Percentiles rank a stretch among this genome's conserved stretches.
These are phyloP conservation scores for Margarornis squamiger DNA, from an alignment of 2,797 vertebrate genomes.

Conservation along the genomic window DNA sequence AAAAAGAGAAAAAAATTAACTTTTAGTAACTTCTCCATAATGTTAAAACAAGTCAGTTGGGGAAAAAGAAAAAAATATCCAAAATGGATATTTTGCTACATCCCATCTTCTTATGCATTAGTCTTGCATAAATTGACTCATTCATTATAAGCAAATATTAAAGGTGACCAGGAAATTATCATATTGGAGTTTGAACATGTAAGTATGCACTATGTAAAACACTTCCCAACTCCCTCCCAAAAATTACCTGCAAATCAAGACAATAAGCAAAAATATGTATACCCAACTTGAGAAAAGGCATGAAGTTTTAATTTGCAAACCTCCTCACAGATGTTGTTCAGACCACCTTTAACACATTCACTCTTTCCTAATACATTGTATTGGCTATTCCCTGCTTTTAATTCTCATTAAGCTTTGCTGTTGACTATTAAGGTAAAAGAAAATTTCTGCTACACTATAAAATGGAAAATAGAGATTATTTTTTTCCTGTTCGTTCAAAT, in stretches of 20 bases:
- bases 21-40: background rate
- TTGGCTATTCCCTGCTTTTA: background rate
- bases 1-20: fast-evolving
- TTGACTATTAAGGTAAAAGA: background rate
- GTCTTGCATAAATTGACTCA: background rate
- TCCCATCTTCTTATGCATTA: background rate
- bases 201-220: background rate
- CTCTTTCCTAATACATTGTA: background rate
- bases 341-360: background rate
- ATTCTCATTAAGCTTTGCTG: background rate
- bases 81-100: background rate
- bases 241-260: background rate
- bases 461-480: background rate
- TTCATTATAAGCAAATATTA: background rate
- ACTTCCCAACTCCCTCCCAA: background rate
- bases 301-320: background rate
- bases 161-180: background rate
- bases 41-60: background rate
- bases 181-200: fast-evolving
- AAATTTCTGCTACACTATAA: background rate
- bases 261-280: background rate
- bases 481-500: background rate
- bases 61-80: background rate
- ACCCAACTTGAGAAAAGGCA: background rate
- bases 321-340: background rate